Percentiles rank a stretch among this genome's conserved stretches.
These are phyloP conservation scores for Rhyacichthys aspro DNA, from an alignment of 2,797 vertebrate genomes.

Conservation along the genomic window DNA sequence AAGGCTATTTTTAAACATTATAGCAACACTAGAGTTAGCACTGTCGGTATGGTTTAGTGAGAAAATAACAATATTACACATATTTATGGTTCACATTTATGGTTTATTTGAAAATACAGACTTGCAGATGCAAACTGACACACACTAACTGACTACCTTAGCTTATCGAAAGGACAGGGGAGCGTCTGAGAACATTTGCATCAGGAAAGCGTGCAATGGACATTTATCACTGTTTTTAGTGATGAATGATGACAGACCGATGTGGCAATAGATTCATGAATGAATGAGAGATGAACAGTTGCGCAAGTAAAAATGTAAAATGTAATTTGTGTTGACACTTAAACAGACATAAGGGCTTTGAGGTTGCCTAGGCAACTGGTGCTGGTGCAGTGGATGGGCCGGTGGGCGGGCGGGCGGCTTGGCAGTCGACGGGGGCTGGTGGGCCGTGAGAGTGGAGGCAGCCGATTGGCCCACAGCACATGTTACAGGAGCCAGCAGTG, in stretches of 20 bases:
- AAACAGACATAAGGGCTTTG: conserved; percentile 70
- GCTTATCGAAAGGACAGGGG: too few species aligned
- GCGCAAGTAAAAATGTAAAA: conserved; percentile 59
- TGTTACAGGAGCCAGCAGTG: conserved; percentile 38
- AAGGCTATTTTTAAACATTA: not conserved
- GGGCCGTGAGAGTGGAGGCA: conserved; percentile 72
- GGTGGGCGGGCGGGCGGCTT: conserved; percentile 65
- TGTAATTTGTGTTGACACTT: conserved; percentile 65
- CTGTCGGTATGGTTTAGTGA: too few species aligned
- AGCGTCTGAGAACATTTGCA: too few species aligned
- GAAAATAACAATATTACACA: too few species aligned
- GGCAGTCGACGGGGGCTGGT: conserved; percentile 78
- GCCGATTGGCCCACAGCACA: conserved; percentile 54
- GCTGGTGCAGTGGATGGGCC: conserved; percentile 72
- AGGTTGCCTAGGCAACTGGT: conserved; percentile 86
- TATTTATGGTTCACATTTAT: too few species aligned
- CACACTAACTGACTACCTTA: too few species aligned
- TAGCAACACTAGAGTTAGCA: too few species aligned
- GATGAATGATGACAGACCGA: conserved; percentile 10
- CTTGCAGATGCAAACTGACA: too few species aligned
- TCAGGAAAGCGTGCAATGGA: not conserved
- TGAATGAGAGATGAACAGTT: conserved; percentile 49
- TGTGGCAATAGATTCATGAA: conserved; percentile 32
- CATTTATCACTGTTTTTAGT: not conserved
- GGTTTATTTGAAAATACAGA: too few species aligned